phyloP scores from a whole-genome alignment of 2,888 invertebrate species.

The Phengaris alcon region DNA sequence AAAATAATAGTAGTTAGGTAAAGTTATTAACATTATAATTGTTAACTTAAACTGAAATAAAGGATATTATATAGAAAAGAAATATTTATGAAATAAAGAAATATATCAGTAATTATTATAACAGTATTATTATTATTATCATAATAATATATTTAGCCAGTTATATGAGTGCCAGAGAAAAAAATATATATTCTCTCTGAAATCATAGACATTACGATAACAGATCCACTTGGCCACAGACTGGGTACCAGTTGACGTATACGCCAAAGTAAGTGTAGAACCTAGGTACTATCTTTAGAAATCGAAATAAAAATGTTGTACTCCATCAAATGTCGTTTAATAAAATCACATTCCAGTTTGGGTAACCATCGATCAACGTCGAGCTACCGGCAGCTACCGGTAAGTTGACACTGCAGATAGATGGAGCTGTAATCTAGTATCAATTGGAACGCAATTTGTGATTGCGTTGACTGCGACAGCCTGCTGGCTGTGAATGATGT shows the following conservation, averaged over 20 bases:
- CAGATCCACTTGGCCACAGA: neutral
- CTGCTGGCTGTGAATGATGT: constrained; percentile 32
- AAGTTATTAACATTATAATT: too few species aligned
- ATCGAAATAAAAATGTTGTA: constrained; percentile 1
- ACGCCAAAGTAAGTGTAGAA: too few species aligned
- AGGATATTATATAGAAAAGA: too few species aligned
- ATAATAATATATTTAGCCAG: too few species aligned
- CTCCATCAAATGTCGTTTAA: constrained; percentile 63
- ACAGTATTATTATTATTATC: too few species aligned
- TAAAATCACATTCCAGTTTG: constrained; percentile 5
- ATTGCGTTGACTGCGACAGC: constrained; percentile 40
- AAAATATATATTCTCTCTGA: neutral
- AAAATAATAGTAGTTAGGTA: too few species aligned
- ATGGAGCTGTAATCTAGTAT: constrained; percentile 52
- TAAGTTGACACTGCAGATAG: constrained; percentile 45
- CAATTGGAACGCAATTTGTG: constrained; percentile 50
- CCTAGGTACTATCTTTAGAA: neutral
- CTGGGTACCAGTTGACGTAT: neutral
- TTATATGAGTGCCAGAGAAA: neutral
- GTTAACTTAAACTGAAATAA: too few species aligned
- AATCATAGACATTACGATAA: neutral
- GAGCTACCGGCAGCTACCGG: neutral
- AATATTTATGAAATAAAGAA: too few species aligned
- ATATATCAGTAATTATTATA: too few species aligned
- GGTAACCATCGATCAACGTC: constrained; percentile 29